Evolutionary conservation across 1,140 invertebrate genomes (phyloP).

Genomic region (Drosophila cardini): DNA sequence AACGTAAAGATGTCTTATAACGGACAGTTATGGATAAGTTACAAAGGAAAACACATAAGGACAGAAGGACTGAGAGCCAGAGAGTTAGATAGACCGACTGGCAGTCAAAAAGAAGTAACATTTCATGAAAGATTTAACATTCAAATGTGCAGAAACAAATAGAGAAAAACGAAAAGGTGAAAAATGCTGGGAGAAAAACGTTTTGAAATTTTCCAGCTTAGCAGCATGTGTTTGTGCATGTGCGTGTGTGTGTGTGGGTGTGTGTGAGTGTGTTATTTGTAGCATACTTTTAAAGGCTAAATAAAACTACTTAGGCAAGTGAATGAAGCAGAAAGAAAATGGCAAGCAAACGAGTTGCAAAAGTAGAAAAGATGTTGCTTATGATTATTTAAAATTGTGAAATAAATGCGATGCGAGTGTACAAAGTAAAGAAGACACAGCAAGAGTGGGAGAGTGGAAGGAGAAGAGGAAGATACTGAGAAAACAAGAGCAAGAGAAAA

Average conservation of each 20-base stretch:
- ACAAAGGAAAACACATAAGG: conserved; percentile 46
- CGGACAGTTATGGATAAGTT: conserved; percentile 64
- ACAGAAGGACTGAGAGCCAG: conserved; percentile 22
- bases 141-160: conserved; percentile 71
- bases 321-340: conserved; percentile 66
- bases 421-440: conserved; percentile 4
- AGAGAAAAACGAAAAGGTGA: conserved; percentile 28
- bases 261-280: conserved; percentile 13
- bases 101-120: conserved; percentile 41
- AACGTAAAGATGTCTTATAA: conserved; percentile 27
- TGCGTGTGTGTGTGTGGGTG: not conserved
- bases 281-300: conserved; percentile 53
- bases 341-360: conserved; percentile 34
- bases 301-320: conserved; percentile 81
- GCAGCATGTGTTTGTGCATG: not conserved
- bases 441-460: too few relatives aligned
- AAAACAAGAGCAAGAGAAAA: not conserved
- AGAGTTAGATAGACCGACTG: conserved; percentile 31
- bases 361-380: conserved; percentile 37
- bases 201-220: conserved; percentile 12
- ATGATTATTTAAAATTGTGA: conserved; percentile 66
- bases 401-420: conserved; percentile 34
- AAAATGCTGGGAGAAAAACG: conserved; percentile 19
- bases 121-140: conserved; percentile 83
- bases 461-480: too few relatives aligned